phyloP scores from a whole-genome alignment of 2,113 vertebrate genomes.

The Guaruba guarouba region DNA sequence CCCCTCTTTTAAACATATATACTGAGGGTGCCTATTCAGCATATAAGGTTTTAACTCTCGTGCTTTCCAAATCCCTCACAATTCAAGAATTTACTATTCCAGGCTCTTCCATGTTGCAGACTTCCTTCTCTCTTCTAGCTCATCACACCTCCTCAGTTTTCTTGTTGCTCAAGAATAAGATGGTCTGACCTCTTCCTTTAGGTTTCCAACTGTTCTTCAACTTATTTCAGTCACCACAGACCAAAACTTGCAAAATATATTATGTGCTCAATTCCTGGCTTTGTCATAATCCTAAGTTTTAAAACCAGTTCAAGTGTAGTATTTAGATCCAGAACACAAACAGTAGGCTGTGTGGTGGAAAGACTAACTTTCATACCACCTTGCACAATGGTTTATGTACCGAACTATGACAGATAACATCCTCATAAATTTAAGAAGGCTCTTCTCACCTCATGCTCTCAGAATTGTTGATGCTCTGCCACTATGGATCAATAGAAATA shows the following conservation, averaged over 20 bases:
- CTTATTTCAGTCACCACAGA: neutral
- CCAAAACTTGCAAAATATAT: neutral
- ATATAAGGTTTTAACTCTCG: neutral
- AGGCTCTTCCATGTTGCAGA: neutral
- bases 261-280: neutral
- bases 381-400: neutral
- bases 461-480: neutral
- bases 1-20: neutral
- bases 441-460: neutral
- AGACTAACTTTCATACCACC: neutral
- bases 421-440: neutral
- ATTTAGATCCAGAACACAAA: neutral
- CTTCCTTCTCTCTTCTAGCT: neutral
- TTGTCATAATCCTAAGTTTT: neutral
- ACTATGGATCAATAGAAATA: neutral
- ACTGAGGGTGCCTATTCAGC: neutral
- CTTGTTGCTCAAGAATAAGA: neutral
- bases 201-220: neutral
- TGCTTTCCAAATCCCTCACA: neutral
- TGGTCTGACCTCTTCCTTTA: neutral
- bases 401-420: neutral
- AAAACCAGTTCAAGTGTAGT: neutral
- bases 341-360: neutral
- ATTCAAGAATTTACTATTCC: neutral
- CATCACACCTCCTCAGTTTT: neutral